Base-by-base conservation (phyloP, 2,888 invertebrate genomes). In the Ophion slaviceki region DNA sequence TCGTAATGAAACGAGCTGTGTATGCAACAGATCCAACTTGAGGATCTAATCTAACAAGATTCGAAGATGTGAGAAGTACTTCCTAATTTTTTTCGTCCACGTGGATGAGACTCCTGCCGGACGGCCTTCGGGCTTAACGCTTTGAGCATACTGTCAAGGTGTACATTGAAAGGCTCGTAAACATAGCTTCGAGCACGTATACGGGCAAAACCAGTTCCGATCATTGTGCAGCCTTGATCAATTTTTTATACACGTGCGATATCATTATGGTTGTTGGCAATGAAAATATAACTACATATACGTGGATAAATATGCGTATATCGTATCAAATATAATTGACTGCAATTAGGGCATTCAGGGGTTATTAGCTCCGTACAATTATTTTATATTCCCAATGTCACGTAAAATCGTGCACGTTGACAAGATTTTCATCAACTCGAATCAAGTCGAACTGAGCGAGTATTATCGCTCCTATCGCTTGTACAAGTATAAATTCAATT, bases 131-230 rank as follows among this genome's bases (percentile, higher is more conserved):
- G 71, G 45, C 20, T 76, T 36, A 59, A 57, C 76, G 66, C 72
- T 80, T 77, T 62, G 20, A 74, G 61, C 20, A 76, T 66, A 80
- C 72, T 59, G 71, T 80, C 84, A 80, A 80, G 84, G 76, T 59
- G 40, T 36, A 66, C 80, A 17, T 53, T 17, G 53, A 17, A 14
- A 53, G n/a, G n/a, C 66, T 80, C 71, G 66, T 17, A 74, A 53
- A 68, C 59, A 32, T 79, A 70, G 40, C 70, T 11, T 61, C 59
- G 62, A n/a, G 36, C 40, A 5, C 20, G 45, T 14, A 36, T 20
- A 72, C 24, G 11, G 53, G 14, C 11, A 53, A 32, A 53, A 53
- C 53, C 53, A 32, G 61, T 74, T 74, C 20, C 62, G 40, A 57
- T 59, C 53, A 57, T 24, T 45, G 45, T 24, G 47, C 53, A 82